Evolutionary conservation across 2,797 vertebrate species (phyloP), one percentile per base, ranked within the genome.

Genomic region (Cephalopachus bancanus): DNA sequence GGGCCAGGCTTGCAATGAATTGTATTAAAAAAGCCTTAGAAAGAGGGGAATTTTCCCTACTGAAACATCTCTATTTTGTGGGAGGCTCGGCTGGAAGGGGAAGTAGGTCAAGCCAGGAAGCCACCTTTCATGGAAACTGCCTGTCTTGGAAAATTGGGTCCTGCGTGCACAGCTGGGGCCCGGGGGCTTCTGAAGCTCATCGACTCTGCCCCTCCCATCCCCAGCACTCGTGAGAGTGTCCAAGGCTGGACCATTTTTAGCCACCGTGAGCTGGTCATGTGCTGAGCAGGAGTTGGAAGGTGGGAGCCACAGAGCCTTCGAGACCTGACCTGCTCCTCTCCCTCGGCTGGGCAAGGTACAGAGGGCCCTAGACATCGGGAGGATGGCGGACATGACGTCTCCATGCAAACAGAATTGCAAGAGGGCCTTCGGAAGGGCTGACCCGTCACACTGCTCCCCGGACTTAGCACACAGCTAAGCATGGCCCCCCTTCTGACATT

Each of bases 61-160:
- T 49, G 59, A 94, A 92, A 89, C 19, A 72, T 7, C n/a, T 10
- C 22, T n/a, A 62, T 51, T 93, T 55, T 78, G 57, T n/a, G 44
- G 80, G 55, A 85, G 20, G 44, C 44, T 44, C 44, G 57, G 10
- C 12, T 1, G 91, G 30, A 53, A 10, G 5, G 72, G 85, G 44
- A 96, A 94, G 57, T 95, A 91, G 95, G 95, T 95, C 89, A 95
- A 80, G 5, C 78, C 78, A 94, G 79, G 86, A 93, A 95, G 79
- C 59, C 83, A 97, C 92, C 86, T 97, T 94, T 93, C 37, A 24
- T 83, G 74, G 72, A 95, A 96, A 97, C 94, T 86, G 97, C 96
- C 83, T 97, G 93, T 83, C 64, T 94, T 94, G 44, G 44, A 71
- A 96, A 97, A 94, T 37, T 94, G 75, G 95, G 96, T 97, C 89